Evolutionary conservation across 2,113 vertebrate species (phyloP), one percentile per base, ranked within the genome.

Genomic region (Callithrix jacchus): DNA sequence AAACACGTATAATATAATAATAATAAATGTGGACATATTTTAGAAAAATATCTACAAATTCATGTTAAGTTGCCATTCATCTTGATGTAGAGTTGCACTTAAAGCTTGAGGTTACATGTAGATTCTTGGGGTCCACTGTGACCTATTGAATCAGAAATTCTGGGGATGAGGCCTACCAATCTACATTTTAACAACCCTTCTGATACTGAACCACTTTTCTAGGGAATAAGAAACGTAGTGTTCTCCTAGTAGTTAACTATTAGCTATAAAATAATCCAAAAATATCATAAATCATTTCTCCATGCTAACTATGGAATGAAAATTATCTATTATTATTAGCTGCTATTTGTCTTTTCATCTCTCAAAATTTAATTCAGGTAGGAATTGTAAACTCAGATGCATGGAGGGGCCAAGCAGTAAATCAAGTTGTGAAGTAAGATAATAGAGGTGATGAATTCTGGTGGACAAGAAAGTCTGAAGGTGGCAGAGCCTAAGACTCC

Each of bases 291-390:
- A 91, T 96, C 40, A 89, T 25, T 91, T 92, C 45, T 88, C 18
- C 5, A 2, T 91, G 23, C 23, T 90, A 79, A 88, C 45, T 52
- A 68, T 74, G 47, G 91, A 95, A 25, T 94, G 54, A 85, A 92
- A 93, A 35, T 88, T 93, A 95, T 37, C 37, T 80, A 16, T 87
- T 95, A 32, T 23, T 74, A 77, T 88, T 68, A 56, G 42, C 25
- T 85, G 71, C 20, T 92, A 16, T 91, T 87, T 94, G 40, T 82
- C 76, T 91, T 94, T 96, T 87, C 91, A 71, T 49, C 4, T 71
- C 45, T 97, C 52, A 80, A 91, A 89, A 84, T 54, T 83, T 93
- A 83, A 66, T 76, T 94, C 49, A 92, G 73, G 73, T 37, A 86
- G 64, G 45, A 93, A 86, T 89, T 76, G 56, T 93, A 85, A 93